Conservation (phyloP, 2,888 invertebrate genomes). For the Tenthredo mesomela region DNA sequence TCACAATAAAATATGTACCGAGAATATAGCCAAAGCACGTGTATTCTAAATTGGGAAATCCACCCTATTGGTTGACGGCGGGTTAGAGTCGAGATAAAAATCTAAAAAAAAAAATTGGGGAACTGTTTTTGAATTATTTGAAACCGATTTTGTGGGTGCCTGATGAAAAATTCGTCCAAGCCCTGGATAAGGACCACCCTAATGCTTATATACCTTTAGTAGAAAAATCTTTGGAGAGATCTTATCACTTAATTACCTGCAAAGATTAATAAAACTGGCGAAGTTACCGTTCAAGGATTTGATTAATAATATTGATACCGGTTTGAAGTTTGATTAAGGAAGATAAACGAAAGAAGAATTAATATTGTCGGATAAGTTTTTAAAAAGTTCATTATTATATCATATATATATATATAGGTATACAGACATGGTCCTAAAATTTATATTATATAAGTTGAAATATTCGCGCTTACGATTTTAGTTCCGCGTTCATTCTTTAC, state of each 20-base stretch:
- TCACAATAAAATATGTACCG: too few relatives aligned
- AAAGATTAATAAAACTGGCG: background rate
- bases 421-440: background rate
- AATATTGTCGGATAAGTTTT: background rate
- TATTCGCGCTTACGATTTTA: background rate
- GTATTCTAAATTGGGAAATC: too few relatives aligned
- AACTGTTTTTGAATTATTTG: too few relatives aligned
- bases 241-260: background rate
- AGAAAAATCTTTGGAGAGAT: background rate
- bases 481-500: conserved; percentile 9
- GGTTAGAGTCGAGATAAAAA: too few relatives aligned
- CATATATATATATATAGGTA: background rate
- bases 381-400: background rate
- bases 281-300: background rate
- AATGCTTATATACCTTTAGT: too few relatives aligned
- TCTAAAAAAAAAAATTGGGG: too few relatives aligned
- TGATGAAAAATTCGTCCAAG: too few relatives aligned
- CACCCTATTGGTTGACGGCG: too few relatives aligned
- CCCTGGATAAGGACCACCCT: too few relatives aligned
- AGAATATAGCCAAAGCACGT: too few relatives aligned
- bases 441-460: background rate
- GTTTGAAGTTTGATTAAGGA: background rate
- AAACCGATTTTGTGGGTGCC: too few relatives aligned
- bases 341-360: background rate
- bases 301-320: background rate